Percentiles rank a stretch among this genome's conserved stretches.
Evolutionary conservation across 2,113 vertebrate genomes (phyloP).

Genomic region (Lepisosteus osseus): DNA sequence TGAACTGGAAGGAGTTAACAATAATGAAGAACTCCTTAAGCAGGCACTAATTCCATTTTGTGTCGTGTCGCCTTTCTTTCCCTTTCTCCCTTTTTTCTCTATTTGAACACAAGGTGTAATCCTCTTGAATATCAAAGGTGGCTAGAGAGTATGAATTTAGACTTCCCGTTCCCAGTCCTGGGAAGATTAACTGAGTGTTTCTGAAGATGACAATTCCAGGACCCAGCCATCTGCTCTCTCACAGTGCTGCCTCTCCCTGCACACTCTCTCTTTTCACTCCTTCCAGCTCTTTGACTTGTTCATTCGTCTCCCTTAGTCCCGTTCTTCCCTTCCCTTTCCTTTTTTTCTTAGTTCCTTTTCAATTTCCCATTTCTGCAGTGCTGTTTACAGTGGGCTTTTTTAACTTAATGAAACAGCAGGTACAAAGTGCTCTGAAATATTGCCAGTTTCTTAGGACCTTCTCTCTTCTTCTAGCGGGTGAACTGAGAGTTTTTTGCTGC

Average conservation of each 20-base stretch:
- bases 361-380: no score
- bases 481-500: no score
- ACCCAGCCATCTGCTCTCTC: constrained; percentile 71
- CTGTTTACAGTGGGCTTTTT: no score
- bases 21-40: constrained; percentile 85
- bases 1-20: constrained; percentile 99
- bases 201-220: constrained; percentile 47
- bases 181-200: constrained; percentile 73
- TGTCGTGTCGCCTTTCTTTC: constrained; percentile 68
- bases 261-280: background rate
- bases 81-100: constrained; percentile 45
- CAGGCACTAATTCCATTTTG: constrained; percentile 85
- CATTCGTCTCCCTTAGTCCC: constrained; percentile 5
- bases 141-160: constrained; percentile 92
- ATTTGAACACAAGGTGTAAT: constrained; percentile 92
- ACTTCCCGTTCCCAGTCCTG: constrained; percentile 75
- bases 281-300: background rate
- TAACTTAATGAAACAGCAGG: no score
- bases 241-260: constrained; percentile 8
- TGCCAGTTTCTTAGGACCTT: no score
- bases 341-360: background rate
- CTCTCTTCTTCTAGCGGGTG: no score
- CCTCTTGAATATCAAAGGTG: constrained; percentile 98
- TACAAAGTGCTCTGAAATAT: no score
- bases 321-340: background rate